phyloP scores from a whole-genome alignment of 1,140 invertebrate genomes.

The Cotesia typhae region DNA sequence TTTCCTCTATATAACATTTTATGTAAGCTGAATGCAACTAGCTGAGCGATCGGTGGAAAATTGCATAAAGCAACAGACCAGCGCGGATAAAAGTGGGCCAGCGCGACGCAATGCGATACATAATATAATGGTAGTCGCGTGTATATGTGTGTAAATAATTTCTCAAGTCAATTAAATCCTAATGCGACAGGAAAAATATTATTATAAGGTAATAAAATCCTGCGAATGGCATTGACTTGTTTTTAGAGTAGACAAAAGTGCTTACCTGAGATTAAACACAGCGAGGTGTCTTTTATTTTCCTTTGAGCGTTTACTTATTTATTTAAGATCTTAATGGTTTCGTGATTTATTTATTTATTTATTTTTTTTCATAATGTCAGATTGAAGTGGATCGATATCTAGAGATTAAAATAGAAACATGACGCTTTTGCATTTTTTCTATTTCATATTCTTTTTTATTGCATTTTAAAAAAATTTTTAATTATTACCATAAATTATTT shows the following conservation, averaged over 20 bases:
- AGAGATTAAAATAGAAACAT: slow-evolving; percentile 8
- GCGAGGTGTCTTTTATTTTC: too few relatives aligned
- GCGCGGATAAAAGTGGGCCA: slow-evolving; percentile 33
- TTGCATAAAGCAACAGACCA: slow-evolving; percentile 26
- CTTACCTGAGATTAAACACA: too few relatives aligned
- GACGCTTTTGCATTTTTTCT: background rate
- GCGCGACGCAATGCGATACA: slow-evolving; percentile 5
- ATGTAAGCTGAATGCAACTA: slow-evolving; percentile 12
- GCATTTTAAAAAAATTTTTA: background rate
- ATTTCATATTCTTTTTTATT: background rate
- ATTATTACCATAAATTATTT: slow-evolving; percentile 1
- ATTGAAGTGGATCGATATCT: background rate
- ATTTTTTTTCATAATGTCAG: background rate
- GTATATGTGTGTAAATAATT: slow-evolving; percentile 13
- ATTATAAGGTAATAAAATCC: too few relatives aligned
- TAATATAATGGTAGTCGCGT: slow-evolving; percentile 24
- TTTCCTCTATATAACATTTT: background rate
- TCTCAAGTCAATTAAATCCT: background rate
- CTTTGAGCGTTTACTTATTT: too few relatives aligned
- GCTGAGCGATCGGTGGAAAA: slow-evolving; percentile 10
- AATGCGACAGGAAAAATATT: background rate
- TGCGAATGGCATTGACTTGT: background rate
- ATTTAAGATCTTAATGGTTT: background rate
- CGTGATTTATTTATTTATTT: background rate
- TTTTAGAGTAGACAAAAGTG: background rate